Base-by-base conservation (phyloP, 2,113 vertebrate species). In the Sardina pilchardus region DNA sequence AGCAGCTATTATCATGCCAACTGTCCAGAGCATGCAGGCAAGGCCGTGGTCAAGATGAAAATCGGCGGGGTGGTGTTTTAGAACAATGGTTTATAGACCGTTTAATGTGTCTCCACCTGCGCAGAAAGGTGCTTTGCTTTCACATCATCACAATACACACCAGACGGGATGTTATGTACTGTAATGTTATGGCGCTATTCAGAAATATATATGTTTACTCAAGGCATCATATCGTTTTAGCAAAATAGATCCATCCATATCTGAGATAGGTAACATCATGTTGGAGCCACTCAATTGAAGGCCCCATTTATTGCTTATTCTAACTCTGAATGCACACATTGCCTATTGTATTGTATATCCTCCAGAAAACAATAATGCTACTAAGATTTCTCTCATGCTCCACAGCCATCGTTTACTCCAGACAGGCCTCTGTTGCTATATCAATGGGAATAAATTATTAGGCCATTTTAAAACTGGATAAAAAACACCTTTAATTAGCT, bases 1-100 rank as follows among this genome's bases (percentile, higher is more conserved):
- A 96, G 96, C 96, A 98, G 96, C 96, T 97, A 95, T 92, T 94
- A 90, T 84, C 90, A 92, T 93, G 93, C 94, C 95, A 95, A 95
- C 94, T 93, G 94, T 93, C 91, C 86, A 0, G 88, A 90, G 94
- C 91, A 93, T 90, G 91, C 86, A 93, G 91, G 89, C 89, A 89
- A 82, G 93, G 92, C 94, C 92, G 91, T 94, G 92, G 94, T 92
- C 90, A 90, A 93, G 93, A 95, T 94, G 93, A 95, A 93, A 92
- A 94, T 94, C 94, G 93, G 93, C 95, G 92, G 94, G 94, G 93
- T 93, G 92, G 91, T 92, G 92, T 94, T 94, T 95, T 93, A 93
- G 85, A 89, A 92, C 91, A 85, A 88, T 90, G 90, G 89, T 93
- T 94, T 94, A 94, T 93, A 93, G 92, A 92, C 91, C 90, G 90